These are phyloP conservation scores for Drosophila villosipedis DNA, from an alignment of 2,888 invertebrate species.

Conservation along the genomic window DNA sequence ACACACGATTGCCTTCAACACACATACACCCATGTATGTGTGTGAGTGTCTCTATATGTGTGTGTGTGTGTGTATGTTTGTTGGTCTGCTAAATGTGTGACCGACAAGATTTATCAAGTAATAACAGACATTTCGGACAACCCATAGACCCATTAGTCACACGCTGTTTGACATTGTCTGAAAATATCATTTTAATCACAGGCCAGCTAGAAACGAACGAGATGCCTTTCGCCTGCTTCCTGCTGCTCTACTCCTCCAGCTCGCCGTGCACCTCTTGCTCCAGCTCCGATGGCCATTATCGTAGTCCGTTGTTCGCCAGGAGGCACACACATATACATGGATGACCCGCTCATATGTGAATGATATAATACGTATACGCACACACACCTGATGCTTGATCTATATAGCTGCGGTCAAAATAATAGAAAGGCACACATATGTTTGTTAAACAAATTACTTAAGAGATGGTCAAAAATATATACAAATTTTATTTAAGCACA, in stretches of 20 bases:
- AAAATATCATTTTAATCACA: conserved; percentile 81
- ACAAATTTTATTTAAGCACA: neutral
- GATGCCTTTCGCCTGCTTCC: conserved; percentile 3
- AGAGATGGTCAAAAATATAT: neutral
- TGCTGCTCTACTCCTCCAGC: neutral
- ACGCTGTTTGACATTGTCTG: conserved; percentile 81
- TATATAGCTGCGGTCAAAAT: neutral
- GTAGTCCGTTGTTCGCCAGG: conserved; percentile 2
- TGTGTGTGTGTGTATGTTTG: conserved; percentile 11
- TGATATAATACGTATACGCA: conserved; percentile 1
- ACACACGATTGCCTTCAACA: conserved; percentile 37
- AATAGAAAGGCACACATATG: neutral
- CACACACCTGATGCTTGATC: conserved; percentile 1
- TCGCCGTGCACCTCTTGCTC: neutral
- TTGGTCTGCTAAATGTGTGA: conserved; percentile 68
- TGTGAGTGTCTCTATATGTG: neutral
- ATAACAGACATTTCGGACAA: conserved; percentile 82
- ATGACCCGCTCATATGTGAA: conserved; percentile 13
- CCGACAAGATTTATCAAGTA: conserved; percentile 81
- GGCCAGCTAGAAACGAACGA: conserved; percentile 28
- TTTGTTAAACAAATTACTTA: neutral
- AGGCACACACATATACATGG: conserved; percentile 12
- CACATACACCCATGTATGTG: conserved; percentile 10
- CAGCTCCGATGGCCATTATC: conserved; percentile 17
- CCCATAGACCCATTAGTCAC: conserved; percentile 81